These are phyloP conservation scores for Oxystoma pomonae DNA, from an alignment of 2,888 invertebrate genomes.

Conservation along the genomic window DNA sequence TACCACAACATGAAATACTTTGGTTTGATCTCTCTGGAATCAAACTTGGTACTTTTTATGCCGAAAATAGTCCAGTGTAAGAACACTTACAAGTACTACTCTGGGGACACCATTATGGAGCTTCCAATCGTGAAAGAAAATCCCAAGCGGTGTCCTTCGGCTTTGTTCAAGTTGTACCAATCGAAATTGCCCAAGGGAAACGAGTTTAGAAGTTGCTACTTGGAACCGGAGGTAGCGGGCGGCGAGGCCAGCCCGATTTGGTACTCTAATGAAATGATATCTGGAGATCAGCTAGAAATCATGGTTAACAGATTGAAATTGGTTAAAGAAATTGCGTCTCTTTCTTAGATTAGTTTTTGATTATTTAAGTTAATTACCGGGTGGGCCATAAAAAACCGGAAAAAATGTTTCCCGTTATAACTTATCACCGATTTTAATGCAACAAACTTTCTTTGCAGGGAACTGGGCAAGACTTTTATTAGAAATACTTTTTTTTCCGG, in stretches of 20 bases:
- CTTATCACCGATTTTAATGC: too few species aligned
- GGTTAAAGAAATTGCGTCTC: constrained; percentile 23
- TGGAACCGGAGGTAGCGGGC: constrained; percentile 82
- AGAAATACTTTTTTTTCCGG: too few species aligned
- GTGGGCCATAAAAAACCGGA: too few species aligned
- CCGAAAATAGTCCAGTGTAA: constrained; percentile 88
- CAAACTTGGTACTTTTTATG: constrained; percentile 82
- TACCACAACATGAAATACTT: constrained; percentile 93
- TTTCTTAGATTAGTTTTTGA: background rate
- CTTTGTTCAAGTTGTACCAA: constrained; percentile 87
- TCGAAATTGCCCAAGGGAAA: constrained; percentile 55
- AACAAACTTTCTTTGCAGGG: too few species aligned
- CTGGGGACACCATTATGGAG: constrained; percentile 40
- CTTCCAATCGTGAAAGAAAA: too few species aligned
- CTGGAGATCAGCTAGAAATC: constrained; percentile 69
- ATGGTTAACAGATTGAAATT: constrained; percentile 62
- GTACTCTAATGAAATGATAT: constrained; percentile 80
- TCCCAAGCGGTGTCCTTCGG: constrained; percentile 82
- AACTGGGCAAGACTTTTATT: too few species aligned
- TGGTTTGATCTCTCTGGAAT: constrained; percentile 80
- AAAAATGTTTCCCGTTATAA: too few species aligned
- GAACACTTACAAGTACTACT: constrained; percentile 24
- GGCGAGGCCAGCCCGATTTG: constrained; percentile 88
- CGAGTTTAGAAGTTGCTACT: constrained; percentile 50
- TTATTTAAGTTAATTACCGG: too few species aligned